A percentile compares a stretch with the other conserved stretches of the same genome.
phyloP scores from a whole-genome alignment of 2,888 invertebrate species.

The Parnassius mnemosyne region DNA sequence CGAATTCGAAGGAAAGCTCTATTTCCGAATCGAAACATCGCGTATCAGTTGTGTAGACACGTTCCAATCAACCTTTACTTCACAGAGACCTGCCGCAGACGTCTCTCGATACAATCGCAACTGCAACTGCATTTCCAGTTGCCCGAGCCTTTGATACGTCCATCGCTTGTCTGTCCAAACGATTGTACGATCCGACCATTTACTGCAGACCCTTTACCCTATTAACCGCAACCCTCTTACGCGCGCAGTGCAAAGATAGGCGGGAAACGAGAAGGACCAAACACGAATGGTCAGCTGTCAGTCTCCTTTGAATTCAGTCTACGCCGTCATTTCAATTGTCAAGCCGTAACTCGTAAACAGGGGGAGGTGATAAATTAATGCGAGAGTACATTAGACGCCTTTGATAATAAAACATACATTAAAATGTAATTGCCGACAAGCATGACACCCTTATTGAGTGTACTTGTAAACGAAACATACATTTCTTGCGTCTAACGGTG shows the following conservation, averaged over 20 bases:
- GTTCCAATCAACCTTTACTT: constrained; percentile 74
- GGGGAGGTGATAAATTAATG: constrained; percentile 77
- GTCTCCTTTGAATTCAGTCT: constrained; percentile 59
- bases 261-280: constrained; percentile 45
- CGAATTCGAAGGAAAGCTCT: constrained; percentile 37
- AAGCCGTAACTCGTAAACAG: constrained; percentile 72
- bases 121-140: constrained; percentile 75
- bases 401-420: constrained; percentile 78
- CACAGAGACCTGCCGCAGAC: constrained; percentile 70
- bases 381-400: constrained; percentile 73
- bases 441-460: constrained; percentile 35
- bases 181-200: constrained; percentile 64
- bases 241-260: constrained; percentile 35
- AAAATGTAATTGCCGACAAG: constrained; percentile 75
- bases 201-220: constrained; percentile 45
- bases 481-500: constrained; percentile 35
- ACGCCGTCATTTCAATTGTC: constrained; percentile 76
- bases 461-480: constrained; percentile 32
- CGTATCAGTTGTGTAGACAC: constrained; percentile 62
- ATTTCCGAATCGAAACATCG: constrained; percentile 56
- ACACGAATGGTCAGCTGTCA: constrained; percentile 42
- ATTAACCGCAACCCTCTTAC: constrained; percentile 35
- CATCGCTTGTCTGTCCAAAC: constrained; percentile 77
- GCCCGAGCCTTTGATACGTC: constrained; percentile 76
- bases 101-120: constrained; percentile 75